phyloP scores from a whole-genome alignment of 2,888 invertebrate genomes.

The Volucella bombylans region DNA sequence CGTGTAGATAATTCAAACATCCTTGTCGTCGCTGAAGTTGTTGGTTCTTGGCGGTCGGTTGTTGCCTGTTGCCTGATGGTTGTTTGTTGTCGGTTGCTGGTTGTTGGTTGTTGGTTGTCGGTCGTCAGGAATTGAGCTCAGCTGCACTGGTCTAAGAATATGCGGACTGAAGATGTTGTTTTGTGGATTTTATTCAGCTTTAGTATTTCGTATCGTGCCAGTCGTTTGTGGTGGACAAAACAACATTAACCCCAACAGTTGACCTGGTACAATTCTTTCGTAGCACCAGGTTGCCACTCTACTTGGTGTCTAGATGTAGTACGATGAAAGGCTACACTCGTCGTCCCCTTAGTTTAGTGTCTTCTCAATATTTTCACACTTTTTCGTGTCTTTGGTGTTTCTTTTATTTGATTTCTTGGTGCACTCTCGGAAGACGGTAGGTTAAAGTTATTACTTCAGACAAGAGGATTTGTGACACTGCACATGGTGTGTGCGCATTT shows the following conservation, averaged over 20 bases:
- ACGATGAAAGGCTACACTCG: constrained; percentile 55
- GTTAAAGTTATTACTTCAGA: constrained; percentile 72
- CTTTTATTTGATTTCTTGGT: not conserved
- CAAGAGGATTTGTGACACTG: constrained; percentile 70
- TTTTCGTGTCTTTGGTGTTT: constrained; percentile 58
- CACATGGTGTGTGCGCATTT: constrained; percentile 40
- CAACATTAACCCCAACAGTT: constrained; percentile 69
- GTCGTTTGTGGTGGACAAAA: constrained; percentile 65
- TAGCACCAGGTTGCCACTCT: constrained; percentile 40
- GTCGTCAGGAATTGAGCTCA: too few relatives aligned
- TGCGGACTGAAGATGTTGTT: constrained; percentile 59
- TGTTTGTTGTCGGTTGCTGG: too few relatives aligned
- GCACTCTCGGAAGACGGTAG: constrained; percentile 27
- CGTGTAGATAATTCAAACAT: constrained; percentile 71
- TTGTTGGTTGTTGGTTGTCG: too few relatives aligned
- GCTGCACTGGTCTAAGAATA: constrained; percentile 8
- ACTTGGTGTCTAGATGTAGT: constrained; percentile 17
- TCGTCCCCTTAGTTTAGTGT: constrained; percentile 20
- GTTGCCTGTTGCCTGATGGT: not conserved
- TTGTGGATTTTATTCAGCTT: constrained; percentile 5
- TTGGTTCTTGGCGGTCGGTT: constrained; percentile 13
- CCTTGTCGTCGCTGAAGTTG: constrained; percentile 61
- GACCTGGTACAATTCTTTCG: constrained; percentile 70
- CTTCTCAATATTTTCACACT: constrained; percentile 72
- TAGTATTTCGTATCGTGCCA: constrained; percentile 63